A percentile compares a stretch with the other conserved stretches of the same genome.
These are phyloP conservation scores for Eriocheir sinensis DNA, from an alignment of 1,140 invertebrate species.

Conservation along the genomic window DNA sequence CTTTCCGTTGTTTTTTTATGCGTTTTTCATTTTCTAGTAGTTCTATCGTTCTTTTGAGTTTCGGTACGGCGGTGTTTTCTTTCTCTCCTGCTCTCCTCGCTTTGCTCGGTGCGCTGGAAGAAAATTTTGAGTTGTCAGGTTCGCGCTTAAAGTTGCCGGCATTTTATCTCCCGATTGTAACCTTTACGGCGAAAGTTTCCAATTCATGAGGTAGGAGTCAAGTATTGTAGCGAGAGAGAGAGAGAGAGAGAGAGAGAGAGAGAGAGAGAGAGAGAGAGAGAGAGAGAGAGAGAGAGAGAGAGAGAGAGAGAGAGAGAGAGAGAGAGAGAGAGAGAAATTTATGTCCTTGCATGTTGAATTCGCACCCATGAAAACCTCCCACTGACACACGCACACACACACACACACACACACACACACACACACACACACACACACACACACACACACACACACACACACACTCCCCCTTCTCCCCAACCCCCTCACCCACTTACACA, in stretches of 20 bases:
- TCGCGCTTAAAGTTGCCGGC: too few relatives aligned
- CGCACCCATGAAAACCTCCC: not conserved
- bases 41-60: too few relatives aligned
- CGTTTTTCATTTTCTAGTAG: too few relatives aligned
- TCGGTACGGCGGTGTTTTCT: too few relatives aligned
- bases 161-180: too few relatives aligned
- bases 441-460: slow-evolving; percentile 47
- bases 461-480: slow-evolving; percentile 44
- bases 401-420: slow-evolving; percentile 50
- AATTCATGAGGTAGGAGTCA: too few relatives aligned
- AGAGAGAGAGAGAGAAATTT: not conserved
- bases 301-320: not conserved
- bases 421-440: slow-evolving; percentile 50
- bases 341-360: too few relatives aligned
- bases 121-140: too few relatives aligned
- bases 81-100: not conserved
- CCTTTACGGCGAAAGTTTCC: too few relatives aligned
- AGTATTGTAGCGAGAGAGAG: not conserved
- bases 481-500: too few relatives aligned
- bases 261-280: not conserved
- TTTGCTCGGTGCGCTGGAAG: not conserved
- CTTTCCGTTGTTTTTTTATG: too few relatives aligned
- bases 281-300: not conserved
- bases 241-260: slow-evolving; percentile 28
- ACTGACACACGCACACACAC: slow-evolving; percentile 41